Percentiles rank a stretch among this genome's conserved stretches.
phyloP scores from a whole-genome alignment of 2,113 vertebrate species.

The Uropsilus gracilis region DNA sequence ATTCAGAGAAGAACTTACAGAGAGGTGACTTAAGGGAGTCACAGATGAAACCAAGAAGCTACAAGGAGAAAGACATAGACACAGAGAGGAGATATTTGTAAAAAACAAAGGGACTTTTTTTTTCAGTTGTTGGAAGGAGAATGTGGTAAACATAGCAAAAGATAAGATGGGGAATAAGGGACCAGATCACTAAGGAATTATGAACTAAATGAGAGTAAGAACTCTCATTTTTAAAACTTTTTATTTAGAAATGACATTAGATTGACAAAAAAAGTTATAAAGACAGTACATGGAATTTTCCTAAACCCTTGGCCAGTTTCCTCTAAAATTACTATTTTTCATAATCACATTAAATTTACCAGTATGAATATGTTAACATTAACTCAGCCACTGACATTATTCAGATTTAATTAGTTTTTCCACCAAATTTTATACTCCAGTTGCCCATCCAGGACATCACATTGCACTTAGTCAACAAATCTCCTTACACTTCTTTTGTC shows the following conservation, averaged over 20 bases:
- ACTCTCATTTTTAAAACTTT: neutral
- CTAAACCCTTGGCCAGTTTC: neutral
- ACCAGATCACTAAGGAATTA: neutral
- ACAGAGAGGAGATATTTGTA: too few relatives aligned
- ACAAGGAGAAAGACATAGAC: neutral
- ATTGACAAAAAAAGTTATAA: neutral
- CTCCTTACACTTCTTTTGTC: neutral
- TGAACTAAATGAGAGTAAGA: neutral
- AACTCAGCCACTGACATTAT: neutral
- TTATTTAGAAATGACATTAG: neutral
- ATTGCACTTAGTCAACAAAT: neutral
- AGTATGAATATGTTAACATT: neutral
- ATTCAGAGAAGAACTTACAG: neutral
- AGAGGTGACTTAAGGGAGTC: neutral
- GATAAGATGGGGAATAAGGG: neutral
- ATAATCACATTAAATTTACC: neutral
- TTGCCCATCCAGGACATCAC: neutral
- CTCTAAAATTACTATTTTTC: neutral
- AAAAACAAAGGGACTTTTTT: too few relatives aligned
- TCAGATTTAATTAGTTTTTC: neutral
- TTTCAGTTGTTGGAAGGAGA: neutral
- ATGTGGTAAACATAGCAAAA: rapidly evolving
- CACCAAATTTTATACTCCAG: neutral
- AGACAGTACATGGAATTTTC: neutral
- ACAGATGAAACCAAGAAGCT: neutral